Evolutionary conservation across 2,888 invertebrate species (phyloP).

Genomic region (Hoplodrina blanda): DNA sequence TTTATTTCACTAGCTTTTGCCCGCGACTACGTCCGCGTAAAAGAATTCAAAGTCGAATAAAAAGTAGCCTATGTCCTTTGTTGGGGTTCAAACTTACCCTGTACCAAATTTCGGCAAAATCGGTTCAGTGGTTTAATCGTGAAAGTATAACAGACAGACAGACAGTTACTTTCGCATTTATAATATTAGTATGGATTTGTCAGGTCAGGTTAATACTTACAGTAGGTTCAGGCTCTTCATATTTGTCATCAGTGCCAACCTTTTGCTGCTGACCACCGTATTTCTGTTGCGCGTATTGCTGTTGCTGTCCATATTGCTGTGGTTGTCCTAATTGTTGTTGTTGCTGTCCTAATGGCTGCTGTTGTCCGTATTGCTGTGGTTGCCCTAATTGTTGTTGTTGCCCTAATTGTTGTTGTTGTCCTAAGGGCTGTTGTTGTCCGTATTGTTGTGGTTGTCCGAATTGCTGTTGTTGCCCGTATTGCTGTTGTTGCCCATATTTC

Average conservation of each 20-base stretch:
- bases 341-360: constrained; percentile 45
- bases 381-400: constrained; percentile 52
- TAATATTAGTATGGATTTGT: too few relatives aligned
- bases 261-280: constrained; percentile 48
- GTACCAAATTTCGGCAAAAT: too few relatives aligned
- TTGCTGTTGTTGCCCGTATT: constrained; percentile 35
- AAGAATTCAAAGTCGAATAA: too few relatives aligned
- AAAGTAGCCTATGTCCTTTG: too few relatives aligned
- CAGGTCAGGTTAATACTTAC: constrained; percentile 70
- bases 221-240: constrained; percentile 82
- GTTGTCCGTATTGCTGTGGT: constrained; percentile 44
- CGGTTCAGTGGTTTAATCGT: too few relatives aligned
- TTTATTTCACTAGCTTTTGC: neutral
- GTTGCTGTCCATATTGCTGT: constrained; percentile 53
- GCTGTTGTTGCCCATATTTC: constrained; percentile 27
- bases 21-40: too few relatives aligned
- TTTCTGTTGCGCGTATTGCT: constrained; percentile 52
- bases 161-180: too few relatives aligned
- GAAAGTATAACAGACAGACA: too few relatives aligned
- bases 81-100: too few relatives aligned
- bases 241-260: constrained; percentile 45
- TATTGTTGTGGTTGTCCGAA: neutral
- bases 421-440: constrained; percentile 44
- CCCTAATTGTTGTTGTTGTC: constrained; percentile 10
- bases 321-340: constrained; percentile 22